A percentile compares a stretch with the other conserved stretches of the same genome.
Conservation (phyloP, 1,140 invertebrate species). For the Bilobella aurantiaca region DNA sequence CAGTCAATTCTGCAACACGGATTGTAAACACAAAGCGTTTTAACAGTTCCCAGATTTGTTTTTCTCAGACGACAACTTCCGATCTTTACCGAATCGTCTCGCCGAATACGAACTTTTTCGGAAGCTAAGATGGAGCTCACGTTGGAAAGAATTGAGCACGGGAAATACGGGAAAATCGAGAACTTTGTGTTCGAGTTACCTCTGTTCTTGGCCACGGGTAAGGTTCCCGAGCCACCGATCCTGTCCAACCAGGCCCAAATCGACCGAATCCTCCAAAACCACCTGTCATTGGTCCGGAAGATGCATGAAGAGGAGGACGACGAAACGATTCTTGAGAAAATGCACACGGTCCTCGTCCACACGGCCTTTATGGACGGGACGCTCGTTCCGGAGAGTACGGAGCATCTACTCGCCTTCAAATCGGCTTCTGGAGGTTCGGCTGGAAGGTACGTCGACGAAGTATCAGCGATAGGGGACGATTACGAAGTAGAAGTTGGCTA, state of each 20-base stretch:
- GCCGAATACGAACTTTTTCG: too few species aligned
- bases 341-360: too few species aligned
- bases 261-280: neutral
- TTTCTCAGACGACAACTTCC: too few species aligned
- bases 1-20: too few species aligned
- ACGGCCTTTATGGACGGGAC: too few species aligned
- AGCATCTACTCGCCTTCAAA: neutral
- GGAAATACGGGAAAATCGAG: neutral
- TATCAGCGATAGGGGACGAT: neutral
- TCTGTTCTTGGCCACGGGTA: neutral
- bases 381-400: neutral
- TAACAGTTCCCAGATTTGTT: too few species aligned
- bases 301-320: neutral
- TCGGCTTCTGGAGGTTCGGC: neutral
- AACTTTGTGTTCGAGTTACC: neutral
- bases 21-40: too few species aligned
- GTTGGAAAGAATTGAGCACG: neutral
- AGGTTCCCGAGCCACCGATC: neutral
- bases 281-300: neutral
- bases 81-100: too few species aligned
- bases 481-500: neutral
- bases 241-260: neutral
- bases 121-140: neutral
- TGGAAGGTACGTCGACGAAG: neutral
- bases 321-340: too few species aligned